phyloP scores from a whole-genome alignment of 2,797 vertebrate genomes.

The Neomorphus geoffroyi region DNA sequence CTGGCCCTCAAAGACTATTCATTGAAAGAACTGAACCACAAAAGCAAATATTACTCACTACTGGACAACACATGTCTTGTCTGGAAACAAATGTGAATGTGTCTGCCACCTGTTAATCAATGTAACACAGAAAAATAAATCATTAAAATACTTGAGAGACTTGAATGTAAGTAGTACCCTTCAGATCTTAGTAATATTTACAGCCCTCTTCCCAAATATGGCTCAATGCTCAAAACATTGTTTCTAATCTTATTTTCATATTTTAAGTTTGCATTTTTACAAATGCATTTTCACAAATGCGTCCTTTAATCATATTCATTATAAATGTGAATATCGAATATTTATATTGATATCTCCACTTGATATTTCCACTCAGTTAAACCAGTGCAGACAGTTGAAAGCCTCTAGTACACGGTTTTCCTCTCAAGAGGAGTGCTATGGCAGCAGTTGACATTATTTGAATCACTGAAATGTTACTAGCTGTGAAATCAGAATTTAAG shows the following conservation, averaged over 20 bases:
- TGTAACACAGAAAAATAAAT: slow-evolving; percentile 12
- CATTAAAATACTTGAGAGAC: neutral
- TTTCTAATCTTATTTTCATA: slow-evolving; percentile 42
- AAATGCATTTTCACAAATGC: slow-evolving; percentile 28
- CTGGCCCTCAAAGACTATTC: slow-evolving; percentile 12
- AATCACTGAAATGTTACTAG: slow-evolving; percentile 37
- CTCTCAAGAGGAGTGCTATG: slow-evolving; percentile 30
- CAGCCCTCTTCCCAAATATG: neutral
- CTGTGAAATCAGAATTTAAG: neutral
- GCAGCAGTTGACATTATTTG: slow-evolving; percentile 15
- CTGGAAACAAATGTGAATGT: slow-evolving; percentile 29
- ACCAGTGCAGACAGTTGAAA: slow-evolving; percentile 43
- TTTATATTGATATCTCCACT: too few species aligned
- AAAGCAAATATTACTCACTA: slow-evolving; percentile 21
- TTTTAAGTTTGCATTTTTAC: slow-evolving; percentile 23
- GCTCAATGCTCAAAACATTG: neutral
- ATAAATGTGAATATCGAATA: slow-evolving; percentile 39
- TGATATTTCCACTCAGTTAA: slow-evolving; percentile 46
- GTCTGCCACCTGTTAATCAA: slow-evolving; percentile 24
- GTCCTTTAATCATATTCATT: slow-evolving; percentile 35
- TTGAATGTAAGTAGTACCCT: neutral
- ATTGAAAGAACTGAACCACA: slow-evolving; percentile 52
- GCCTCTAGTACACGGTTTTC: slow-evolving; percentile 11
- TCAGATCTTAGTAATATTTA: neutral
- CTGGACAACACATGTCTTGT: neutral